Evolutionary conservation across 2,888 invertebrate genomes (phyloP), one percentile per base, ranked within the genome.

Genomic region (Empis livida): DNA sequence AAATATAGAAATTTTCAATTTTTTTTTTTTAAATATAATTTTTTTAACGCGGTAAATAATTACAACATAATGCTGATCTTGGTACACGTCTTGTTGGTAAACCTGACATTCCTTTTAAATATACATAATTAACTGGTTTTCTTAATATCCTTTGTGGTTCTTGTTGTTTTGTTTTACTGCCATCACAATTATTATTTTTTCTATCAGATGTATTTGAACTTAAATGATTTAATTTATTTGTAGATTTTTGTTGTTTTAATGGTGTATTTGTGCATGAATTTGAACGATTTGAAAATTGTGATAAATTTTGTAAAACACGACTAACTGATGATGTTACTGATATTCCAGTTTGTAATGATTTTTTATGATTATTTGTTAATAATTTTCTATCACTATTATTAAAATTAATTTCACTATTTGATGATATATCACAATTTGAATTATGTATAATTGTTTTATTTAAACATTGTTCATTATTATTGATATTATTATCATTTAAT

Each of bases 61-160:
- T 62, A 49, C 62, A 66, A 53, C 68, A 64, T 30, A 65, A 60
- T 11, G 66, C 61, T 20, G 70, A 76, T 52, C 79, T 75, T 1
- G 88, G 86, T n/a, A 88, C 81, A 58, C 88, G 73, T 60, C 83
- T 83, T 2, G 87, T 87, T 2, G 88, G 86, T 17, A 88, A 68
- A 2, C 88, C 88, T 9, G 87, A 87, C 55, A 86, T 74, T 41
- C 88, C 88, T 54, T 80, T 80, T 14, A 84, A 80, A 62, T 87
- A 87, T 0, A 84, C 84, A 64, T 88, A 88, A 0, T 81, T 77
- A 1, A 86, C 80, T 3, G 88, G 88, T 43, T 84, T 76, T 35
- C 89, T 74, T 20, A 88, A 72, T 48, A 89, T 88, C 57, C 82
- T 77, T 63, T 84, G 83, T 15, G 82, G 84, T 47, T 51, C 51